Evolutionary conservation across 2,797 vertebrate genomes (phyloP), one percentile per base, ranked within the genome.

Genomic region (Tapirus indicus): DNA sequence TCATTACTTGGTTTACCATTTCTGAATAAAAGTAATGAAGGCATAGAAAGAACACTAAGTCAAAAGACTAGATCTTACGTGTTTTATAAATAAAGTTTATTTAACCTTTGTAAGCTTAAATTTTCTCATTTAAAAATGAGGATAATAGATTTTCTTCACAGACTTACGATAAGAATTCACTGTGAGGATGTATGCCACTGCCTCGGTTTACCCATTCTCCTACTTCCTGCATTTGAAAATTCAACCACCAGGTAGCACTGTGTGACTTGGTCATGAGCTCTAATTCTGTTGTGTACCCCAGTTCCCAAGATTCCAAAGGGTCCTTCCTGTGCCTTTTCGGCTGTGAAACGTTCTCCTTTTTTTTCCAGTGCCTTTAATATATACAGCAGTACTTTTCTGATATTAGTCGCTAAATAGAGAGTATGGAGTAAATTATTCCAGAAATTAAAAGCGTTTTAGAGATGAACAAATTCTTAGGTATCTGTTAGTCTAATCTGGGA

Each of bases 191-290:
- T 56, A n/a, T 14, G 16, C 47, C 12, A 1, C 16, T 74, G 3
- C 44, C 32, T 77, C 16, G 18, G 29, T 25, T 69, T 54, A 83
- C 54, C 38, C 80, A 52, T 84, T n/a, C 47, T 29, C 27, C 41
- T 41, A 23, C 64, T 88, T 78, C 68, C 83, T 86, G 56, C 41
- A 21, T 93, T 89, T 93, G 68, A 56, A 72, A 84, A 38, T 23
- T 90, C 38, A 72, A 20, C 93, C 97, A 85, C 89, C 44, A 97
- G 95, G 71, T 95, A 97, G 96, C 95, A 92, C 64, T 87, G 0
- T 77, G 11, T 75, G 41, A 47, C 41, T 86, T 78, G 21, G 52
- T 94, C 86, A 49, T 69, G 66, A 92, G 41, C 75, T 64, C 1
- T 85, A 35, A 62, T 88, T 94, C 58, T 93, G 0, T 38, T 88